phyloP scores from a whole-genome alignment of 2,888 invertebrate genomes.

The Agrochola macilenta region DNA sequence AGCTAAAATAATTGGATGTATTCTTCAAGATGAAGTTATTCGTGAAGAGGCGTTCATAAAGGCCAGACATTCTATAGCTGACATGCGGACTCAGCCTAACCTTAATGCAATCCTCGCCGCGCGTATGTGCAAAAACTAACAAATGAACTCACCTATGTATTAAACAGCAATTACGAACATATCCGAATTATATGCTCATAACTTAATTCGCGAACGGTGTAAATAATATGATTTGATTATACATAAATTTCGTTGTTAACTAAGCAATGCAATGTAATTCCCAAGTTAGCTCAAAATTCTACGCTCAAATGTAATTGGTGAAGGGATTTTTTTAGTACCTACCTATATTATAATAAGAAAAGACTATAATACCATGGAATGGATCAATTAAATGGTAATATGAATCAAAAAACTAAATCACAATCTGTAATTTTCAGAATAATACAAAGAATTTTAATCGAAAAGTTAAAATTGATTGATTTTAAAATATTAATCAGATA shows the following conservation, averaged over 20 bases:
- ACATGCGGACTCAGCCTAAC: slow-evolving; percentile 81
- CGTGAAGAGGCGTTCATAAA: slow-evolving; percentile 85
- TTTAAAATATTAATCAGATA: slow-evolving; percentile 2
- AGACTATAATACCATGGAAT: slow-evolving; percentile 41
- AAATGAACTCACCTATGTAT: slow-evolving; percentile 39
- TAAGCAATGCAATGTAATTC: slow-evolving; percentile 30
- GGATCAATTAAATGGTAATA: slow-evolving; percentile 34
- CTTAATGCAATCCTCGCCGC: slow-evolving; percentile 78
- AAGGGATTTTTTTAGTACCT: slow-evolving; percentile 32
- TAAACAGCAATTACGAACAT: slow-evolving; percentile 19
- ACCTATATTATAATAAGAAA: slow-evolving; percentile 28
- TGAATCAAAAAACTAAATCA: slow-evolving; percentile 32
- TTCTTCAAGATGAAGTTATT: slow-evolving; percentile 90
- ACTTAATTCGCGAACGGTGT: slow-evolving; percentile 31
- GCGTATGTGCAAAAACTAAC: slow-evolving; percentile 71
- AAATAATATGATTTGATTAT: slow-evolving; percentile 34
- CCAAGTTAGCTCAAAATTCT: slow-evolving; percentile 64
- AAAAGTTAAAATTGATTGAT: not conserved
- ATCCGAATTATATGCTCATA: slow-evolving; percentile 40
- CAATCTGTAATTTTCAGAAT: slow-evolving; percentile 14
- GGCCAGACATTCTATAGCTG: slow-evolving; percentile 87
- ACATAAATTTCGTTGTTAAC: slow-evolving; percentile 28
- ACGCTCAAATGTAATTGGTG: slow-evolving; percentile 62
- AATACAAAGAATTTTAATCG: slow-evolving; percentile 15
- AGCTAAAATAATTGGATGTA: slow-evolving; percentile 94